Percentiles rank a stretch among this genome's conserved stretches.
These are phyloP conservation scores for Pseudoatta argentina DNA, from an alignment of 1,140 invertebrate species.

Conservation along the genomic window DNA sequence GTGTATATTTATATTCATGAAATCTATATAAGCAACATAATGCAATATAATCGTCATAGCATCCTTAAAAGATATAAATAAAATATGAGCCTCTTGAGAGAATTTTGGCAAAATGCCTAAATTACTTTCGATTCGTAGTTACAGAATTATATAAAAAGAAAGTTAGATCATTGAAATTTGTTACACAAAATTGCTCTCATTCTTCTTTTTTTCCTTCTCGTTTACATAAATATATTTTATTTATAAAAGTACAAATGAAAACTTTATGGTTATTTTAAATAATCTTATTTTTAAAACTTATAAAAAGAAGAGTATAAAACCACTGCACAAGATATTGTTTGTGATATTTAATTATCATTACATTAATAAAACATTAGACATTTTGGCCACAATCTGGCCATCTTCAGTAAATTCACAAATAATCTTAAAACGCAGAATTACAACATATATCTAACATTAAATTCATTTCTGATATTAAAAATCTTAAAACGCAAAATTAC, in stretches of 20 bases:
- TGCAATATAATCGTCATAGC: conserved; percentile 10
- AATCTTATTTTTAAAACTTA: not conserved
- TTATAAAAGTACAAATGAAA: not conserved
- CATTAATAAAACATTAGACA: too few relatives aligned
- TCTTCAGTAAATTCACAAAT: too few relatives aligned
- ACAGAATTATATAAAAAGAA: conserved; percentile 35
- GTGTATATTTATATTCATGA: not conserved
- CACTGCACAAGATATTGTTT: too few relatives aligned
- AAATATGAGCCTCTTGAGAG: conserved; percentile 58
- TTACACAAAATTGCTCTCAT: not conserved
- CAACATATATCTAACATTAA: too few relatives aligned
- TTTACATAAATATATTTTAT: not conserved
- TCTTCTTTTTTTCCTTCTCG: conserved; percentile 15
- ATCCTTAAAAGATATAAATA: conserved; percentile 76
- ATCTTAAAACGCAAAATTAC: too few relatives aligned
- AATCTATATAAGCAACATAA: not conserved
- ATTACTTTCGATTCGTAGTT: conserved; percentile 55
- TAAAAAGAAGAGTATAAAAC: too few relatives aligned
- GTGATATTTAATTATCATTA: too few relatives aligned
- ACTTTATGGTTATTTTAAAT: not conserved
- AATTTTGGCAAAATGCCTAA: conserved; percentile 69
- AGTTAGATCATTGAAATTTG: conserved; percentile 1
- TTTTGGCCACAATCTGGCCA: too few relatives aligned
- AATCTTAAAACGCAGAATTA: too few relatives aligned
- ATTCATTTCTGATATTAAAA: too few relatives aligned